phyloP scores from a whole-genome alignment of 2,113 vertebrate species.

The Pteruthius melanotis region DNA sequence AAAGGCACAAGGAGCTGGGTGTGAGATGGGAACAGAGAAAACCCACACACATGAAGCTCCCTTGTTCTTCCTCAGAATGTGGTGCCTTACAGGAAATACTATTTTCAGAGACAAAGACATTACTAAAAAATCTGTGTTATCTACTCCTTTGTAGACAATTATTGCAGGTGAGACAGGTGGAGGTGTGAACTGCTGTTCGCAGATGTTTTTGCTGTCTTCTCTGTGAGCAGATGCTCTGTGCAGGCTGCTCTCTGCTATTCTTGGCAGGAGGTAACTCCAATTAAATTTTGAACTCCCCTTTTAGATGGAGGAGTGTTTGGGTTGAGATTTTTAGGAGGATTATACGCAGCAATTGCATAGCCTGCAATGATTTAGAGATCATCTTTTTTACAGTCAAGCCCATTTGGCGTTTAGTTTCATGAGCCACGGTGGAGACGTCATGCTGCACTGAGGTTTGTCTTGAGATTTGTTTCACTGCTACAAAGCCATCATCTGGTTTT shows the following conservation, averaged over 20 bases:
- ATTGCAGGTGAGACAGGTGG: not conserved
- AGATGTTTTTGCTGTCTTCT: slow-evolving; percentile 51
- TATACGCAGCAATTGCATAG: slow-evolving; percentile 6
- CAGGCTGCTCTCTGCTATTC: slow-evolving; percentile 6
- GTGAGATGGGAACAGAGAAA: not conserved
- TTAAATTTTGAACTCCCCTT: not conserved
- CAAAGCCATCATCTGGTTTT: slow-evolving; percentile 20
- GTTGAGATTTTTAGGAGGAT: not conserved
- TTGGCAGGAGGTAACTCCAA: slow-evolving; percentile 29
- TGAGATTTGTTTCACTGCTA: slow-evolving; percentile 13
- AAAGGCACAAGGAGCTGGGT: not conserved
- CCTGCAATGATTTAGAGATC: slow-evolving; percentile 51
- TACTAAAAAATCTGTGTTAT: not conserved
- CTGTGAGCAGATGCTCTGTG: slow-evolving; percentile 52
- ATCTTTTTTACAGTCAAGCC: not conserved
- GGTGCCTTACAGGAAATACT: not conserved
- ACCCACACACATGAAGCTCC: not conserved
- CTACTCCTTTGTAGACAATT: not conserved
- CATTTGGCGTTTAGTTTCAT: slow-evolving; percentile 50
- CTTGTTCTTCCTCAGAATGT: not conserved
- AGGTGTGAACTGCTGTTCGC: not conserved
- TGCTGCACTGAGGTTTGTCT: slow-evolving; percentile 28
- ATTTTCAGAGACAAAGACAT: not conserved
- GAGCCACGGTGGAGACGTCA: slow-evolving; percentile 43
- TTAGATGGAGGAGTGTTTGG: not conserved